Conservation (phyloP, 1,140 invertebrate species). For the Pinna nobilis region DNA sequence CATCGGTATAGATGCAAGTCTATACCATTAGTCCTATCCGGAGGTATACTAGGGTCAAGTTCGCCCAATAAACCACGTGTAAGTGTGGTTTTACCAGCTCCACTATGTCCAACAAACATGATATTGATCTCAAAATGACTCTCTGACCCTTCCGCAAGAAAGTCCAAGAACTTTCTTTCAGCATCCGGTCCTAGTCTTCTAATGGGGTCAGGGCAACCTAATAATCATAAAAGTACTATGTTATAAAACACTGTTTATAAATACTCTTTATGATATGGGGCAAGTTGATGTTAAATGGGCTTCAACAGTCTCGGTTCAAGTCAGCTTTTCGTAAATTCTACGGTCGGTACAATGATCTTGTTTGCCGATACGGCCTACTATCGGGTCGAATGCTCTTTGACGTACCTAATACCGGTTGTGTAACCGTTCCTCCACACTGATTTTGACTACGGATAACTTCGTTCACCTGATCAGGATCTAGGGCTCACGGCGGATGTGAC, state of each 20-base stretch:
- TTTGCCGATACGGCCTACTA: too few relatives aligned
- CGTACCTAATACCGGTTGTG: too few relatives aligned
- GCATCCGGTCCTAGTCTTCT: background rate
- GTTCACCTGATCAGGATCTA: too few relatives aligned
- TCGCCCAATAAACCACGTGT: background rate
- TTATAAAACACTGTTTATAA: background rate
- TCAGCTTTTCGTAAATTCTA: too few relatives aligned
- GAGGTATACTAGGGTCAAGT: background rate
- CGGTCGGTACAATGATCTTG: too few relatives aligned
- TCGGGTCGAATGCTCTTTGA: too few relatives aligned
- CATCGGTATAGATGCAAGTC: slow-evolving; percentile 4
- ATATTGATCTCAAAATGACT: slow-evolving; percentile 6
- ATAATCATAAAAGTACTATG: background rate
- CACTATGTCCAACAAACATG: slow-evolving; percentile 6
- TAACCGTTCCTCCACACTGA: too few relatives aligned
- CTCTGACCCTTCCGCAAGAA: slow-evolving; percentile 5
- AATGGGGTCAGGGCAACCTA: background rate
- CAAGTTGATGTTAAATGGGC: too few relatives aligned
- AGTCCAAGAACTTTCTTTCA: background rate
- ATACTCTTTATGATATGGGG: background rate
- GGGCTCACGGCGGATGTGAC: too few relatives aligned
- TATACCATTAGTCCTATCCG: slow-evolving; percentile 6
- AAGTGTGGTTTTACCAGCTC: slow-evolving; percentile 10
- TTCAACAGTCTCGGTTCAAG: too few relatives aligned
- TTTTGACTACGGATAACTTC: too few relatives aligned